Percentiles rank a stretch among this genome's conserved stretches.
Conservation (phyloP, 2,797 vertebrate species). For the Esox lucius region DNA sequence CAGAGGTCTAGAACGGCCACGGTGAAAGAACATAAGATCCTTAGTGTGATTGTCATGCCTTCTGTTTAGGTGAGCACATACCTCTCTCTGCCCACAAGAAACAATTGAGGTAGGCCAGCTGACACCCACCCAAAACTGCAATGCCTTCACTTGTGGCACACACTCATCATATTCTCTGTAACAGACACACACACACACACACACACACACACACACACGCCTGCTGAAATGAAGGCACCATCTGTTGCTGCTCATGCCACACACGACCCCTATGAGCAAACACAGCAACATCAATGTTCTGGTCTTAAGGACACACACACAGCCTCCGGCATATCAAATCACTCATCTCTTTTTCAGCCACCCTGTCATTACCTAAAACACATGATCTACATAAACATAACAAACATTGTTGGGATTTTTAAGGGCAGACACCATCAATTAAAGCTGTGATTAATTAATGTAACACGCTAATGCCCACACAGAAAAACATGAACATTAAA, state of each 20-base stretch:
- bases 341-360: neutral
- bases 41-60: neutral
- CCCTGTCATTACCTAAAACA: neutral
- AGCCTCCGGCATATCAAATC: slow-evolving; percentile 16
- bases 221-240: slow-evolving; percentile 6
- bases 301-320: neutral
- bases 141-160: neutral
- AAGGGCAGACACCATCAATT: neutral
- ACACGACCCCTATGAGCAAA: neutral
- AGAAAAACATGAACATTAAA: slow-evolving; percentile 23
- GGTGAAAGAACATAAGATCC: neutral
- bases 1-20: neutral
- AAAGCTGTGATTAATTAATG: neutral
- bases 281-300: neutral
- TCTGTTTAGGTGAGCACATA: neutral
- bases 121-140: neutral
- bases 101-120: neutral
- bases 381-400: neutral
- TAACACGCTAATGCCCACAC: slow-evolving; percentile 15
- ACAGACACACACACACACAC: neutral
- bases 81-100: neutral
- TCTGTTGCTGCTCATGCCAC: slow-evolving; percentile 1
- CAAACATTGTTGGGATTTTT: neutral
- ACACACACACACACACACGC: neutral
- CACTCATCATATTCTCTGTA: too few relatives aligned